Evolutionary conservation across 2,797 vertebrate genomes (phyloP), one percentile per base, ranked within the genome.

Genomic region (Macroramphosus scolopax): DNA sequence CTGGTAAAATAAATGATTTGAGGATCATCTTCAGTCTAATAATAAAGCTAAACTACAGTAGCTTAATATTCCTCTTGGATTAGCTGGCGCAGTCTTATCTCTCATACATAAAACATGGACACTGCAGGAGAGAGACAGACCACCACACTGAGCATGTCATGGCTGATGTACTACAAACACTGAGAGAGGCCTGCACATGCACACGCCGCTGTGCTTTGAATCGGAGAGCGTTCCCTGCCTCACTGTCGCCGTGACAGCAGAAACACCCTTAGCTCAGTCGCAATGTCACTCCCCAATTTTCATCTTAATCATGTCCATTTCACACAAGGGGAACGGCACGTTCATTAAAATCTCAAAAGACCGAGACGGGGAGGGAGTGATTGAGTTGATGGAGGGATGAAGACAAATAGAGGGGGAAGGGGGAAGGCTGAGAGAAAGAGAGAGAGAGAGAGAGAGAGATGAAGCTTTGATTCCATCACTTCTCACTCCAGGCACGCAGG

Each of bases 101-200:
- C 48, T 83, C 73, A 80, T 85, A 60, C 59, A 87, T 83, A 77
- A 87, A 84, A 82, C 69, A 87, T 87, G 24, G 49, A 65, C 51
- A 51, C 41, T 62, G 50, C 60, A 66, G 64, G 51, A 64, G 61
- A 62, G 44, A 37, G 45, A 72, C 17, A 49, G 66, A 60, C 33
- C 36, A 38, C 33, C 51, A 65, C 46, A 47, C 51, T 40, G 36
- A 66, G 59, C 40, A 50, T 47, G 64, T 63, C 68, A 58, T 14
- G 29, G 44, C 6, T n/a, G 17, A 65, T 57, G 47, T 29, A 22
- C 51, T 35, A 32, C 37, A 30, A 55, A 73, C 48, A 53, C 42
- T 3, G n/a, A 34, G 35, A 22, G 35, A 30, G 24, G 18, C 37
- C 24, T 29, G 44, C 50, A 61, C 11, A 1, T 10, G 12, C 44